Conservation (phyloP, 2,888 invertebrate genomes). For the Agrochola circellaris region DNA sequence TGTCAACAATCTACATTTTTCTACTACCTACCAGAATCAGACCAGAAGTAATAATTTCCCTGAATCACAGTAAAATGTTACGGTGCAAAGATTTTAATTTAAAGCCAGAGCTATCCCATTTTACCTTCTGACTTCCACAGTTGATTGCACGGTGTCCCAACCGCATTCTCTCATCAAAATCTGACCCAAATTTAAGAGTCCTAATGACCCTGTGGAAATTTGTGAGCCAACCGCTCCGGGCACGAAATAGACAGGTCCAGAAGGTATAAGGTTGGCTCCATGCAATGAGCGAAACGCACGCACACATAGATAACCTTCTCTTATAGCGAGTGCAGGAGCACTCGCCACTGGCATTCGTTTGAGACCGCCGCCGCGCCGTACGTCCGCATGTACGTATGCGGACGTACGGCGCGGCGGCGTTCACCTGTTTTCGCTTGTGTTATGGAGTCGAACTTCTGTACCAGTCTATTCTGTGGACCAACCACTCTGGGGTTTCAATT, state of each 20-base stretch:
- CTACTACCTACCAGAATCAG: not conserved
- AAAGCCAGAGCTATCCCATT: slow-evolving; percentile 55
- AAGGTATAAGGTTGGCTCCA: slow-evolving; percentile 17
- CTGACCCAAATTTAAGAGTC: slow-evolving; percentile 74
- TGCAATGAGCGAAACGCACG: too few relatives aligned
- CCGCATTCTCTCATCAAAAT: slow-evolving; percentile 68
- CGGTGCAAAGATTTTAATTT: slow-evolving; percentile 48
- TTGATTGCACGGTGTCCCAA: slow-evolving; percentile 58
- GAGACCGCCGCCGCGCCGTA: too few relatives aligned
- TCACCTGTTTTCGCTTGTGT: not conserved
- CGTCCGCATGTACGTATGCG: too few relatives aligned
- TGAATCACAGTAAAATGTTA: slow-evolving; percentile 25
- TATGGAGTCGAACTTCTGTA: not conserved
- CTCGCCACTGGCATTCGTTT: not conserved
- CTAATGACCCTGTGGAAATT: slow-evolving; percentile 70
- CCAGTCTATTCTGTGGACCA: not conserved
- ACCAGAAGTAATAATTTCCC: slow-evolving; percentile 26
- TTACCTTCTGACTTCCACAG: slow-evolving; percentile 52
- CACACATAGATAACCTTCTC: not conserved
- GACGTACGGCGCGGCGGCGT: too few relatives aligned
- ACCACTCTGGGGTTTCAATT: slow-evolving; percentile 59
- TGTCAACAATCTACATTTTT: not conserved
- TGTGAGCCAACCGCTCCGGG: slow-evolving; percentile 41
- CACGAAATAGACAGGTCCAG: not conserved
- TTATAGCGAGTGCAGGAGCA: not conserved